These are phyloP conservation scores for Candoia aspera DNA, from an alignment of 2,113 vertebrate genomes.

Conservation along the genomic window DNA sequence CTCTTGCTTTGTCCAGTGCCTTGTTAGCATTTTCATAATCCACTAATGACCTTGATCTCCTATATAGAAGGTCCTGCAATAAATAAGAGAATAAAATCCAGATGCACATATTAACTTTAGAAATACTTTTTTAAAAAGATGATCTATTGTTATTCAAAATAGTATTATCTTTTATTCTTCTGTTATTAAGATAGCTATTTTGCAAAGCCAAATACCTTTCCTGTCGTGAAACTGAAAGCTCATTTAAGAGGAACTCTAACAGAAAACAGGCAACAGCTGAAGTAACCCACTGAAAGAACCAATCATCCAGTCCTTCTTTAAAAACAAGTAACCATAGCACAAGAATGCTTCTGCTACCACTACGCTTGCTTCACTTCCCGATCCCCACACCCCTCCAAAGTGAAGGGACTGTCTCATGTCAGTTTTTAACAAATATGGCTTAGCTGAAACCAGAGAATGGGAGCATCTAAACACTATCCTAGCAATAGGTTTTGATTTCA, in stretches of 20 bases:
- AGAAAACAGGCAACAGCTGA: conserved; percentile 45
- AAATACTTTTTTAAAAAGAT: background rate
- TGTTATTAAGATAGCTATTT: background rate
- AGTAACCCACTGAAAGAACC: conserved; percentile 18
- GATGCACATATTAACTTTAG: conserved; percentile 8
- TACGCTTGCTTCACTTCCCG: background rate
- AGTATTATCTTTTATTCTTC: background rate
- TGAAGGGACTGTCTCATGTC: background rate
- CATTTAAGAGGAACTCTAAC: conserved; percentile 23
- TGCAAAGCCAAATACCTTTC: background rate
- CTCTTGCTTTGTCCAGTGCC: conserved; percentile 95
- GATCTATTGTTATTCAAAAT: background rate
- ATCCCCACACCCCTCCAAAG: background rate
- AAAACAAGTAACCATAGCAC: background rate
- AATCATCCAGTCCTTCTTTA: background rate
- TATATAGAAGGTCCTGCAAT: conserved; percentile 91
- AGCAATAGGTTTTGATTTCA: background rate
- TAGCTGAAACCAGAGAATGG: background rate
- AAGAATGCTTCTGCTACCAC: background rate
- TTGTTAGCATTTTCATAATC: conserved; percentile 99
- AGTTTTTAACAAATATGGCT: background rate
- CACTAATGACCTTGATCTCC: conserved; percentile 92
- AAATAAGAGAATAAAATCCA: conserved; percentile 28
- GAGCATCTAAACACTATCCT: background rate
- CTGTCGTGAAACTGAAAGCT: background rate